phyloP scores from a whole-genome alignment of 2,888 invertebrate species.

The Argyra leucocephala region DNA sequence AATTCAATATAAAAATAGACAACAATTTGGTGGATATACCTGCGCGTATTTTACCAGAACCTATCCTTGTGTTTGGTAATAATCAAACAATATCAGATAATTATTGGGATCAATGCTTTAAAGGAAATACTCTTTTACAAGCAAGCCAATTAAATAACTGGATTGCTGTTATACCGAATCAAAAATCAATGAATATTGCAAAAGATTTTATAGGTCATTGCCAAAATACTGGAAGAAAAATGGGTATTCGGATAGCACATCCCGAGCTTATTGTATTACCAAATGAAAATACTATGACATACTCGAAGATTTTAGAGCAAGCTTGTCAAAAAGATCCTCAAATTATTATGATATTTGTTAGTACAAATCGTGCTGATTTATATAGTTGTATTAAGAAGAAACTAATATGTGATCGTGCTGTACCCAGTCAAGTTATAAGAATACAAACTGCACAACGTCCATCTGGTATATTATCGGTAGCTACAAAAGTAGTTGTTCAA shows the following conservation, averaged over 20 bases:
- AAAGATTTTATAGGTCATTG: background rate
- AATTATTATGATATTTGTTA: constrained; percentile 57
- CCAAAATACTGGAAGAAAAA: background rate
- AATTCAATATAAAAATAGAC: constrained; percentile 63
- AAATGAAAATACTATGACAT: constrained; percentile 30
- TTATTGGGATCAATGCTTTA: constrained; percentile 1
- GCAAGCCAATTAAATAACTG: background rate
- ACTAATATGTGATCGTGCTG: constrained; percentile 64
- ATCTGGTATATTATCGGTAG: constrained; percentile 59
- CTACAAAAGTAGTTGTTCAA: constrained; percentile 87
- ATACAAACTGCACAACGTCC: constrained; percentile 29
- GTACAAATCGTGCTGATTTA: constrained; percentile 49
- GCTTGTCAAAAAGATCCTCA: constrained; percentile 50
- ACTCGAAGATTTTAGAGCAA: constrained; percentile 51
- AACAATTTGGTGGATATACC: constrained; percentile 52
- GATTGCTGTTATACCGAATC: background rate
- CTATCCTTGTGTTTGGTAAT: constrained; percentile 52
- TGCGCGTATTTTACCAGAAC: constrained; percentile 56
- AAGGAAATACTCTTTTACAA: background rate
- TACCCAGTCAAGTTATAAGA: constrained; percentile 56
- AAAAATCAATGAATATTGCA: background rate
- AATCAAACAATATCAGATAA: constrained; percentile 19
- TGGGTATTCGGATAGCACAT: background rate
- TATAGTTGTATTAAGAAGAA: constrained; percentile 85
- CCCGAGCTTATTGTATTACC: background rate